Conservation (phyloP, 2,113 vertebrate species). For the Prunella fulvescens region DNA sequence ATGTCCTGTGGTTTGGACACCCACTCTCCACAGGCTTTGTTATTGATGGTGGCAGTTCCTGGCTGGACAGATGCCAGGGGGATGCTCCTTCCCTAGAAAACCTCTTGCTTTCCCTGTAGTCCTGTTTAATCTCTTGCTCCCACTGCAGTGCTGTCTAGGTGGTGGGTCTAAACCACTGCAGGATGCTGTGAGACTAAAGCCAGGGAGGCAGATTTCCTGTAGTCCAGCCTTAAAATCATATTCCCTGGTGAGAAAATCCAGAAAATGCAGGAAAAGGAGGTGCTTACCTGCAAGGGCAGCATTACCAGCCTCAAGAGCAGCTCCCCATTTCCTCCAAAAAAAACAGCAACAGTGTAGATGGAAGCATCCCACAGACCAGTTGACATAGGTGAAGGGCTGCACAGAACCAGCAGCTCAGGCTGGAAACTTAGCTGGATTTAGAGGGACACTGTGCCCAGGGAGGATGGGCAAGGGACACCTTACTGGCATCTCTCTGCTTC, state of each 20-base stretch:
- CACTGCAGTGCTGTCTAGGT: background rate
- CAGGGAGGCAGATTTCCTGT: background rate
- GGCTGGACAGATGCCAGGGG: background rate
- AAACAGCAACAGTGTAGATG: rapidly evolving
- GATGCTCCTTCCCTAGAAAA: background rate
- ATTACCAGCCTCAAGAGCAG: background rate
- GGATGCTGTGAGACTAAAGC: background rate
- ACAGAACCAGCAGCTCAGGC: background rate
- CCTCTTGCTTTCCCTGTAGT: background rate
- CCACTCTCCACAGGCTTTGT: background rate
- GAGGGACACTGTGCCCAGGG: background rate
- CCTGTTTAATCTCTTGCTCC: background rate
- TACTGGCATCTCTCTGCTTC: background rate
- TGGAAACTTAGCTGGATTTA: background rate
- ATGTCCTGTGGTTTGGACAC: no score
- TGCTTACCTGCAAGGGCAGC: background rate
- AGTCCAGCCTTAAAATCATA: background rate
- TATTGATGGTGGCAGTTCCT: background rate
- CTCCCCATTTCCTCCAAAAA: background rate
- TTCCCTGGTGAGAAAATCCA: background rate
- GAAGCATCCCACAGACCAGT: background rate
- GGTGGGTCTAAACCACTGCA: background rate
- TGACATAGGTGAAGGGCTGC: background rate
- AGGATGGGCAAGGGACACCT: background rate
- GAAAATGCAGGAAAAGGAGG: background rate